Conservation (phyloP, 2,888 invertebrate genomes). For the Gastracanthus pulcherrimus region DNA sequence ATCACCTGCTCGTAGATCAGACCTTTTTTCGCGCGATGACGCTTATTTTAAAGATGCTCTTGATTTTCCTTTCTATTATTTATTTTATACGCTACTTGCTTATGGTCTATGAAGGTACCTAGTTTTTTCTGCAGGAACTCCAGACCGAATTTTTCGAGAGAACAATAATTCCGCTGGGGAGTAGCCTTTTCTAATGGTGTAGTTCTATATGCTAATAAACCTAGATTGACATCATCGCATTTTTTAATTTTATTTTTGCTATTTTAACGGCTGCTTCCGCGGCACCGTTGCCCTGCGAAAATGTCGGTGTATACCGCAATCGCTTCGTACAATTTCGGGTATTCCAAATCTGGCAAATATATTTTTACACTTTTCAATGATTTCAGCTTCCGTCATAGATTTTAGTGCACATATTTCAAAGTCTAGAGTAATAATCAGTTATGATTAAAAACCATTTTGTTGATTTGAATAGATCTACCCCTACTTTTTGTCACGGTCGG, state of each 20-base stretch:
- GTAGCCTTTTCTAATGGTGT: slow-evolving; percentile 55
- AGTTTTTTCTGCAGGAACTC: slow-evolving; percentile 47
- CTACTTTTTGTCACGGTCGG: slow-evolving; percentile 62
- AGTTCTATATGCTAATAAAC: slow-evolving; percentile 44
- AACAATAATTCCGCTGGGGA: slow-evolving; percentile 53
- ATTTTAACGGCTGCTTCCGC: slow-evolving; percentile 60
- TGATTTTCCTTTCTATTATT: slow-evolving; percentile 40
- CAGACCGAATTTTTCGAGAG: slow-evolving; percentile 49
- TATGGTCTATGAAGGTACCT: slow-evolving; percentile 21
- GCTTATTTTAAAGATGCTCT: slow-evolving; percentile 46
- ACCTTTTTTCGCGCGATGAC: slow-evolving; percentile 56
- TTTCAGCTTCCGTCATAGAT: neutral
- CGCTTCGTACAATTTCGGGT: neutral
- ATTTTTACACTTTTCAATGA: neutral
- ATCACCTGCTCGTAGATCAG: too few relatives aligned
- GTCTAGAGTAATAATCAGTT: slow-evolving; percentile 61
- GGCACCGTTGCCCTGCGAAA: slow-evolving; percentile 59
- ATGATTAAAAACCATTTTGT: slow-evolving; percentile 60
- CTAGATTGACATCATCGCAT: slow-evolving; percentile 36
- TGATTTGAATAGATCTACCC: slow-evolving; percentile 59
- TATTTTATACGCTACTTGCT: too few relatives aligned
- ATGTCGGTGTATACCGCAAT: slow-evolving; percentile 57
- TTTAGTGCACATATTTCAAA: slow-evolving; percentile 57
- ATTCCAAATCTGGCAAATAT: neutral
- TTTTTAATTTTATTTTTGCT: slow-evolving; percentile 57